Evolutionary conservation across 64 coral and sea anemone species (phyloP).

Genomic region (Stichodactyla mertensii): DNA sequence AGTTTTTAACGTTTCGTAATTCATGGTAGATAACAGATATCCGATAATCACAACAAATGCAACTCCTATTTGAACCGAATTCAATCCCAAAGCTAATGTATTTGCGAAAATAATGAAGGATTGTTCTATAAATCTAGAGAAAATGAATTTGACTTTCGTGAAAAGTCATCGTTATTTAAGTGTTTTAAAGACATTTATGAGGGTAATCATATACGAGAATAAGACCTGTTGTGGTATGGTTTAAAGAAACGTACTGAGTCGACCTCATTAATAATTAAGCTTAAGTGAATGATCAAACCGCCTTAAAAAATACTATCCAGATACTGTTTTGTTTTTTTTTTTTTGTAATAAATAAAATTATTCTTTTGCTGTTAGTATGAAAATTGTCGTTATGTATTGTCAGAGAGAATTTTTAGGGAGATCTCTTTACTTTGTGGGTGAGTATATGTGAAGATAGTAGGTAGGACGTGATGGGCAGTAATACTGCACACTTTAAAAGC

Average conservation of each 20-base stretch:
- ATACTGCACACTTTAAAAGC: no score
- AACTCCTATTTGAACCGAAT: neutral
- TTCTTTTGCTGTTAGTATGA: neutral
- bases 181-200: neutral
- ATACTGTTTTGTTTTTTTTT: no score
- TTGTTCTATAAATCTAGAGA: no score
- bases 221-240: neutral
- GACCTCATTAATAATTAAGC: constrained; percentile 8
- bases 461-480: no score
- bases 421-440: no score
- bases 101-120: no score
- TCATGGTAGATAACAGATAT: neutral
- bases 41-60: neutral
- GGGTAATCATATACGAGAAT: neutral
- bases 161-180: neutral
- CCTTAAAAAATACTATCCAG: neutral
- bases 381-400: neutral
- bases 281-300: neutral
- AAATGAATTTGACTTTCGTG: no score
- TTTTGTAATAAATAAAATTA: neutral
- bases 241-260: constrained; percentile 2
- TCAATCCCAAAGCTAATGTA: no score
- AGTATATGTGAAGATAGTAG: no score
- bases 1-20: neutral
- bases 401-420: no score